A percentile compares a stretch with the other conserved stretches of the same genome.
phyloP scores from a whole-genome alignment of 2,113 vertebrate genomes.

The Hippolais icterina region DNA sequence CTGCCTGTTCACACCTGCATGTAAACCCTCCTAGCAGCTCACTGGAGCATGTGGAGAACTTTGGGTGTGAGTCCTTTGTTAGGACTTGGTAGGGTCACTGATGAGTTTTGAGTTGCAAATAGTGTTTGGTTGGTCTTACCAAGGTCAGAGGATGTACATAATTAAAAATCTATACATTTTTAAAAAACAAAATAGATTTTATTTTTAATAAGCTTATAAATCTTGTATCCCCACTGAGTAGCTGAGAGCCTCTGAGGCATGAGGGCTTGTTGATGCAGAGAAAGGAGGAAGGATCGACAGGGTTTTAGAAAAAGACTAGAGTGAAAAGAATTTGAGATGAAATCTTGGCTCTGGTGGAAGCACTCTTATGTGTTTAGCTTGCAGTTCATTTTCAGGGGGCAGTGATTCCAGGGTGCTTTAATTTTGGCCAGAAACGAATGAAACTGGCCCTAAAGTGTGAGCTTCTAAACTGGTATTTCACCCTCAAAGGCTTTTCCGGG shows the following conservation, averaged over 20 bases:
- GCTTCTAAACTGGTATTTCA: not conserved
- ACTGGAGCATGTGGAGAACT: not conserved
- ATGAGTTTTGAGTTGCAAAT: not conserved
- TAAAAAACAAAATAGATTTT: not conserved
- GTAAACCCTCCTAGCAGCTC: not conserved
- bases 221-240: not conserved
- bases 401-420: not conserved
- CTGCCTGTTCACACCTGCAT: not conserved
- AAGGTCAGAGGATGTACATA: not conserved
- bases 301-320: not conserved
- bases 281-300: not conserved
- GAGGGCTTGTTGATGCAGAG: not conserved
- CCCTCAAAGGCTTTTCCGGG: not conserved
- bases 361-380: not conserved
- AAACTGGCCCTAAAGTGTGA: not conserved
- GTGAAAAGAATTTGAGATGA: not conserved
- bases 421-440: not conserved
- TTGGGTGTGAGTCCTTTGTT: not conserved
- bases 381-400: not conserved
- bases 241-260: not conserved
- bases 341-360: not conserved
- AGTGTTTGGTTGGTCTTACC: not conserved
- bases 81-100: not conserved
- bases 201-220: not conserved
- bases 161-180: not conserved